These are phyloP conservation scores for Campodea augens DNA, from an alignment of 1,140 invertebrate species.

Conservation along the genomic window DNA sequence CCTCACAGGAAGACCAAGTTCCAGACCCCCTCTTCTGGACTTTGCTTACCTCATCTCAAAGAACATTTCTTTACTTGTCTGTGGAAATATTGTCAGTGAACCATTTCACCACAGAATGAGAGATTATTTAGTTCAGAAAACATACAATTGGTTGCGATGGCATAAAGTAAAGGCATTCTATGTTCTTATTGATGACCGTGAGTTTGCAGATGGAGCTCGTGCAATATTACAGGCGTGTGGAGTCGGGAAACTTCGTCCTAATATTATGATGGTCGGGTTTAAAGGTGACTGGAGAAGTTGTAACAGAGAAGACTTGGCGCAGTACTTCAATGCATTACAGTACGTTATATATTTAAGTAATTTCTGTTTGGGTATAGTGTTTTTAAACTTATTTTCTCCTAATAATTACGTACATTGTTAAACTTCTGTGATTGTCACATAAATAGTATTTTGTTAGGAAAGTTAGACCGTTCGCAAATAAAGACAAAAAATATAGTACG, in stretches of 20 bases:
- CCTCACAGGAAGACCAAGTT: constrained; percentile 57
- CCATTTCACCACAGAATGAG: constrained; percentile 41
- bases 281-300: constrained; percentile 72
- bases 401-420: too few species aligned
- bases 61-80: constrained; percentile 74
- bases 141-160: constrained; percentile 50
- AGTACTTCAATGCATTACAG: constrained; percentile 89
- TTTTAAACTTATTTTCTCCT: constrained; percentile 3
- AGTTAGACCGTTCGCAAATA: too few species aligned
- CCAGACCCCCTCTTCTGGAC: constrained; percentile 69
- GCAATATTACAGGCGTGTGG: constrained; percentile 60
- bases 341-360: constrained; percentile 31
- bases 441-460: neutral
- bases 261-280: constrained; percentile 86
- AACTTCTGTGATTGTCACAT: neutral
- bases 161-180: constrained; percentile 79
- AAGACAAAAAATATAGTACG: too few species aligned
- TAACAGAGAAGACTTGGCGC: constrained; percentile 45
- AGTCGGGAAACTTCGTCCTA: constrained; percentile 79
- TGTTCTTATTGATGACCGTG: constrained; percentile 51
- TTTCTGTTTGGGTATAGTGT: neutral
- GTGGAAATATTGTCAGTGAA: constrained; percentile 55
- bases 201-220: constrained; percentile 57
- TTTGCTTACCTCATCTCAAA: constrained; percentile 82
- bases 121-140: constrained; percentile 34